These are phyloP conservation scores for Sphaeridia pumilis DNA, from an alignment of 2,888 invertebrate species.

Conservation along the genomic window DNA sequence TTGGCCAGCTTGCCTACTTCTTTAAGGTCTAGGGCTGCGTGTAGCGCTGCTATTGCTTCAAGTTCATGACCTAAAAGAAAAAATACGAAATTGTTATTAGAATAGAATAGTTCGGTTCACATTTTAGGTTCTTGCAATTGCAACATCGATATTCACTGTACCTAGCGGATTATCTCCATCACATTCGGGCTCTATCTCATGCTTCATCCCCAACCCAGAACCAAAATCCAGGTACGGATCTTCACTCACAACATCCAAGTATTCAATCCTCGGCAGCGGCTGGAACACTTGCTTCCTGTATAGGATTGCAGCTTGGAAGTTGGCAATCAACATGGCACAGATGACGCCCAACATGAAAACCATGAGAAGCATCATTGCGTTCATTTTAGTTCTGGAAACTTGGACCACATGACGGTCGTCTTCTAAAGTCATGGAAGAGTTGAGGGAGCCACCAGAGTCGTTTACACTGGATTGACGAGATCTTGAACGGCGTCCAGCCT, in stretches of 20 bases:
- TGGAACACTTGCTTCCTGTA: slow-evolving; percentile 25
- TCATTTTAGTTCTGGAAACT: slow-evolving; percentile 10
- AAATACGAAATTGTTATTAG: too few relatives aligned
- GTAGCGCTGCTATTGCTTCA: slow-evolving; percentile 74
- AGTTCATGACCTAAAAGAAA: slow-evolving; percentile 46
- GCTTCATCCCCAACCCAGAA: slow-evolving; percentile 1
- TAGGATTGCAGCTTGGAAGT: not conserved
- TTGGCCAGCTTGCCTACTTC: slow-evolving; percentile 69
- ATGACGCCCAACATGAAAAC: slow-evolving; percentile 11
- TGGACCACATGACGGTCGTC: not conserved
- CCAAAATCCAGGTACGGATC: slow-evolving; percentile 8
- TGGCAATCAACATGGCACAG: slow-evolving; percentile 3
- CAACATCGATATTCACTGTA: slow-evolving; percentile 9
- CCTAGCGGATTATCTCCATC: slow-evolving; percentile 33
- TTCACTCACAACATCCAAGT: slow-evolving; percentile 21
- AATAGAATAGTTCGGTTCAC: too few relatives aligned
- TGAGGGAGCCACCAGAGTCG: not conserved
- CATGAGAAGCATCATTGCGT: not conserved
- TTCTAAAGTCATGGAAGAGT: not conserved
- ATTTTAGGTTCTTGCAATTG: too few relatives aligned
- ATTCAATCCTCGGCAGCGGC: slow-evolving; percentile 26
- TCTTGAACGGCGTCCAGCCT: not conserved
- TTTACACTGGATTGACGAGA: slow-evolving; percentile 1
- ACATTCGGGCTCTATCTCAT: slow-evolving; percentile 28
- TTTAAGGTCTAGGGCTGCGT: slow-evolving; percentile 75